Conservation (phyloP, 2,113 vertebrate species). For the Colaptes auratus region DNA sequence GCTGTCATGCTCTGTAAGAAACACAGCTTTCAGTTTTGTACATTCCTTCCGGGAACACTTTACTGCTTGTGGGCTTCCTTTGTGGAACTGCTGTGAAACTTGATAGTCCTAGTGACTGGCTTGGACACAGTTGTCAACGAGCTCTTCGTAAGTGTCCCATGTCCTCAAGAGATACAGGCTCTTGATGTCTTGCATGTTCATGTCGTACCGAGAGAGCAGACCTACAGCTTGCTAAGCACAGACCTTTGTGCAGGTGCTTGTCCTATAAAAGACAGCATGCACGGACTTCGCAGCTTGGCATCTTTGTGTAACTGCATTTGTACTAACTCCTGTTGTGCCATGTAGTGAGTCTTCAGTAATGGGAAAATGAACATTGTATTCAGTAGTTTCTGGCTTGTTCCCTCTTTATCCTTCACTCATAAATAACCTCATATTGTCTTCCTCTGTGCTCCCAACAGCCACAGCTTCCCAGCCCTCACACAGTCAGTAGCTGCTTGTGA, state of each 20-base stretch:
- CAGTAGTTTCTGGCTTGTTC: background rate
- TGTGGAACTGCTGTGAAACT: background rate
- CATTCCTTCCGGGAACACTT: background rate
- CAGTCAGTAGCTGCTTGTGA: background rate
- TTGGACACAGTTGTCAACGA: background rate
- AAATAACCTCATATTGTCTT: background rate
- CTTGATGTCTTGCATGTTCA: background rate
- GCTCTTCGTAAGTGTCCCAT: rapidly evolving
- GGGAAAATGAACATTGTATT: background rate
- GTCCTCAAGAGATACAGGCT: background rate
- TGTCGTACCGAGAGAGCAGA: background rate
- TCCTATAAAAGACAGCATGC: background rate
- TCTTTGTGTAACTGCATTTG: background rate
- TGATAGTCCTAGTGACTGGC: background rate
- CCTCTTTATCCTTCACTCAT: background rate
- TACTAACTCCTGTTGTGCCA: background rate
- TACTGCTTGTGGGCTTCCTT: background rate
- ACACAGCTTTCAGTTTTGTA: background rate
- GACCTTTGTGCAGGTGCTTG: background rate
- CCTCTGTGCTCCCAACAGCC: background rate
- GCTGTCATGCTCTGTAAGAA: background rate
- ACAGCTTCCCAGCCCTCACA: background rate
- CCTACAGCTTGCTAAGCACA: background rate
- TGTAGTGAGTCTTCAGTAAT: background rate
- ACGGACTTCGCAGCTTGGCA: background rate